These are phyloP conservation scores for Scomber scombrus DNA, from an alignment of 2,113 vertebrate species.

Conservation along the genomic window DNA sequence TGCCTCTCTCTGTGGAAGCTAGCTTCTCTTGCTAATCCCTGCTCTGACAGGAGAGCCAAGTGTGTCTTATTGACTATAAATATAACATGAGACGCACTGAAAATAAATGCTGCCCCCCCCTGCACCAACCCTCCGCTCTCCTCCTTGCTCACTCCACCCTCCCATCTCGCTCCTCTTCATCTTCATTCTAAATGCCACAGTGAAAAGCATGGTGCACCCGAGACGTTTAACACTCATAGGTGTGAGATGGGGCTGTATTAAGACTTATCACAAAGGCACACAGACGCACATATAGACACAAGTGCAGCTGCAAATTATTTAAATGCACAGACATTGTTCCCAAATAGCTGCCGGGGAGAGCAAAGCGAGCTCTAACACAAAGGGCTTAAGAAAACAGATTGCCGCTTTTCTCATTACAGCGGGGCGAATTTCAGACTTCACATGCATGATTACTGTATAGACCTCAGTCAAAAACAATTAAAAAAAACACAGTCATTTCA, in stretches of 20 bases:
- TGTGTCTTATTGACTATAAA: conserved; percentile 88
- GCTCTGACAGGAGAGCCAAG: conserved; percentile 82
- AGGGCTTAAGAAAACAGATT: conserved; percentile 53
- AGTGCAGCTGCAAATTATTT: conserved; percentile 53
- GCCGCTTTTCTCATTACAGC: conserved; percentile 37
- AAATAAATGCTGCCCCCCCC: conserved; percentile 79
- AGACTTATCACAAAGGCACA: conserved; percentile 36
- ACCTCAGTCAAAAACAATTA: conserved; percentile 44
- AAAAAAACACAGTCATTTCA: conserved; percentile 13
- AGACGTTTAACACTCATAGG: conserved; percentile 53
- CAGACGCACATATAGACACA: conserved; percentile 20
- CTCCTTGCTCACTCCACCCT: conserved; percentile 60
- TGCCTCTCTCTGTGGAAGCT: conserved; percentile 68
- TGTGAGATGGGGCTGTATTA: conserved; percentile 49
- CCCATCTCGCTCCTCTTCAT: conserved; percentile 65
- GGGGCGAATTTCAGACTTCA: neutral
- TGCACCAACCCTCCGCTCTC: conserved; percentile 31
- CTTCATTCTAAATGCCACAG: conserved; percentile 75
- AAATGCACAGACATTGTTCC: conserved; percentile 41
- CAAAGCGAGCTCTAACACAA: conserved; percentile 26
- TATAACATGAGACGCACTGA: conserved; percentile 85
- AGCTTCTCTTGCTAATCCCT: conserved; percentile 83
- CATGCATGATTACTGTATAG: conserved; percentile 11
- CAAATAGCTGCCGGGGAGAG: conserved; percentile 44
- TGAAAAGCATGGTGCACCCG: conserved; percentile 47